Conservation (phyloP, 2,888 invertebrate genomes). For the Machimus rusticus region DNA sequence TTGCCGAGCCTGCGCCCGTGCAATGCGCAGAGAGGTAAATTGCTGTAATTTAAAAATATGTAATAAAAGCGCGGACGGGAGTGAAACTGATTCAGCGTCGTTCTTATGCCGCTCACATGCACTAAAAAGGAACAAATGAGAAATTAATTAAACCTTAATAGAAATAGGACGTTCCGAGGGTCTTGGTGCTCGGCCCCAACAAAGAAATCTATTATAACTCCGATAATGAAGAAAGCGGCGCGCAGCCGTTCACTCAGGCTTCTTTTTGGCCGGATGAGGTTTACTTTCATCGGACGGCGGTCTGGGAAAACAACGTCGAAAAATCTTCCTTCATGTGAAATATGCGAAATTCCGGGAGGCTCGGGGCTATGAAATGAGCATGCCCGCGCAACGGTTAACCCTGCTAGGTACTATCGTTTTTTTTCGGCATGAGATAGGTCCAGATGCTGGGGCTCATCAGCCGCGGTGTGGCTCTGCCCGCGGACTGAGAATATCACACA, state of each 20-base stretch:
- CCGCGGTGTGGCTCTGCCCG: neutral
- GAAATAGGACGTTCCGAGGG: constrained; percentile 41
- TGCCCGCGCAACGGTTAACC: neutral
- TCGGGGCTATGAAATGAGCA: neutral
- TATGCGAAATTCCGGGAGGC: constrained; percentile 44
- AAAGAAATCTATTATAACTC: constrained; percentile 26
- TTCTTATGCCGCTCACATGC: neutral
- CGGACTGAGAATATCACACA: neutral
- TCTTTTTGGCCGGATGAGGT: neutral
- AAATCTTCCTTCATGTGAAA: constrained; percentile 18
- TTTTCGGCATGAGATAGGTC: neutral
- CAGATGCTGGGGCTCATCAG: neutral
- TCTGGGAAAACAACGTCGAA: neutral
- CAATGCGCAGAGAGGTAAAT: neutral
- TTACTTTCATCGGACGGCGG: neutral
- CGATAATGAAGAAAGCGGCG: constrained; percentile 18
- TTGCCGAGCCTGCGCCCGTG: neutral
- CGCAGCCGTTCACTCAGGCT: neutral
- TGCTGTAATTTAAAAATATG: constrained; percentile 10
- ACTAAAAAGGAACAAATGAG: constrained; percentile 13
- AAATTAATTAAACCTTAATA: constrained; percentile 46
- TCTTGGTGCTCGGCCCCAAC: neutral
- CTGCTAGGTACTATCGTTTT: neutral
- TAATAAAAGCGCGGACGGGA: neutral
- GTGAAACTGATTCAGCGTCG: neutral